Evolutionary conservation across 92 coral and sea anemone species (phyloP).

Genomic region (Palythoa grandis): DNA sequence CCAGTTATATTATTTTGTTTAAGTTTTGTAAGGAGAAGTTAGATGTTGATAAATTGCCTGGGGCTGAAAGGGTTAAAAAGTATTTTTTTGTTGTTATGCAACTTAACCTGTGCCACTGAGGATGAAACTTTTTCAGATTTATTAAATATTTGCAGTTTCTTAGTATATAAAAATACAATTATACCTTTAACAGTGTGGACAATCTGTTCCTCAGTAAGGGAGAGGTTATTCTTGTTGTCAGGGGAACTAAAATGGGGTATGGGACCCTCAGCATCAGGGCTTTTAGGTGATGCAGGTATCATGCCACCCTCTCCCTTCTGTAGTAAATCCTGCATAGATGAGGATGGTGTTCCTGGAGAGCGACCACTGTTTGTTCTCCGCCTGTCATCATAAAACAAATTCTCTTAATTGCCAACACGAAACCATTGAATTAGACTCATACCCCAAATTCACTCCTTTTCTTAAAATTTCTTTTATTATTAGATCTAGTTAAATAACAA

Average conservation of each 20-base stretch:
- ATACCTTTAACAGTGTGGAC: conserved; percentile 57
- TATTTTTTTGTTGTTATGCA: too few relatives aligned
- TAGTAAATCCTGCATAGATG: conserved; percentile 67
- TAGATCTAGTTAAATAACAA: too few relatives aligned
- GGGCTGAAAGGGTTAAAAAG: too few relatives aligned
- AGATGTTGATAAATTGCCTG: too few relatives aligned
- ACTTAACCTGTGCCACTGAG: too few relatives aligned
- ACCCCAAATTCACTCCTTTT: too few relatives aligned
- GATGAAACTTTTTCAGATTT: too few relatives aligned
- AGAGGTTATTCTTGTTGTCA: conserved; percentile 62
- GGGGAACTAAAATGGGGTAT: conserved; percentile 49
- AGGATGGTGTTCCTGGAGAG: conserved; percentile 68
- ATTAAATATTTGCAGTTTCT: too few relatives aligned
- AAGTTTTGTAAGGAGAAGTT: too few relatives aligned
- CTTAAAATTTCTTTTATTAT: too few relatives aligned
- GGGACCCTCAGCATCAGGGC: conserved; percentile 70
- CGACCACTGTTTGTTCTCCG: conserved; percentile 60
- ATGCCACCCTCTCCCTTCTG: conserved; percentile 63
- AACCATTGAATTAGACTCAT: too few relatives aligned
- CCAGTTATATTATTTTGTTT: too few relatives aligned
- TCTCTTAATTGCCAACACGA: neutral
- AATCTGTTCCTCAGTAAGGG: conserved; percentile 81
- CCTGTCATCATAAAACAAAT: neutral
- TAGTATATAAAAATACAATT: neutral
- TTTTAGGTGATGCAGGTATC: conserved; percentile 51